phyloP scores from a whole-genome alignment of 2,888 invertebrate genomes.

The Acanthosepion pharaonis region DNA sequence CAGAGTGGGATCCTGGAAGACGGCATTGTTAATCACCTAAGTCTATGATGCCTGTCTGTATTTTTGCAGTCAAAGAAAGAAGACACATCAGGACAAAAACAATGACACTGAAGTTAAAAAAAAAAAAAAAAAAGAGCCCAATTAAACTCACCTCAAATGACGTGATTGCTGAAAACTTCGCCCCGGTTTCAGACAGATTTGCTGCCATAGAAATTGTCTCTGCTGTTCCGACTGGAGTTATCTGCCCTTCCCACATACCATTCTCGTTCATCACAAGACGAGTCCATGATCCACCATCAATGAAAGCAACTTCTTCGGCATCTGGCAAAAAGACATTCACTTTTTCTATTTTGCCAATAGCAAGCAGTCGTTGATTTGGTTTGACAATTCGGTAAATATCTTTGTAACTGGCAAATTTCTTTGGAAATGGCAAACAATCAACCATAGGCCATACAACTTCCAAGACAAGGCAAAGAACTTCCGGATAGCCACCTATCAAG shows the following conservation, averaged over 20 bases:
- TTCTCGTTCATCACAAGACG: slow-evolving; percentile 43
- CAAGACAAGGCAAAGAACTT: slow-evolving; percentile 3
- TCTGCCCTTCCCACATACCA: slow-evolving; percentile 40
- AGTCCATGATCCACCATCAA: slow-evolving; percentile 46
- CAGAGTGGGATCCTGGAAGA: too few species aligned
- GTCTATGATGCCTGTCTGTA: too few species aligned
- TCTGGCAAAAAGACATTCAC: slow-evolving; percentile 43
- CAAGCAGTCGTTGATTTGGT: slow-evolving; percentile 43
- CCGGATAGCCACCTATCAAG: neutral
- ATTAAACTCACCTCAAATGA: neutral
- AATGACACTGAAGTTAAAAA: too few species aligned
- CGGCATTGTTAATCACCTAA: too few species aligned
- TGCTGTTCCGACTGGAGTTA: neutral
- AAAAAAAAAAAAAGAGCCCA: too few species aligned
- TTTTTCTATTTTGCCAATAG: slow-evolving; percentile 25
- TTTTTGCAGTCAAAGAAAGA: too few species aligned
- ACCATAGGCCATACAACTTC: slow-evolving; percentile 24
- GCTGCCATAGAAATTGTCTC: neutral
- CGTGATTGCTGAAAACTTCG: neutral
- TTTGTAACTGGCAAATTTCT: slow-evolving; percentile 2
- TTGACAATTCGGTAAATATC: slow-evolving; percentile 35
- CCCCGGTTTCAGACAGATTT: neutral
- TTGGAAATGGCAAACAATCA: neutral
- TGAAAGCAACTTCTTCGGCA: slow-evolving; percentile 44
- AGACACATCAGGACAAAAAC: too few species aligned